Evolutionary conservation across 2,113 vertebrate genomes (phyloP).

Genomic region (Vidua macroura): DNA sequence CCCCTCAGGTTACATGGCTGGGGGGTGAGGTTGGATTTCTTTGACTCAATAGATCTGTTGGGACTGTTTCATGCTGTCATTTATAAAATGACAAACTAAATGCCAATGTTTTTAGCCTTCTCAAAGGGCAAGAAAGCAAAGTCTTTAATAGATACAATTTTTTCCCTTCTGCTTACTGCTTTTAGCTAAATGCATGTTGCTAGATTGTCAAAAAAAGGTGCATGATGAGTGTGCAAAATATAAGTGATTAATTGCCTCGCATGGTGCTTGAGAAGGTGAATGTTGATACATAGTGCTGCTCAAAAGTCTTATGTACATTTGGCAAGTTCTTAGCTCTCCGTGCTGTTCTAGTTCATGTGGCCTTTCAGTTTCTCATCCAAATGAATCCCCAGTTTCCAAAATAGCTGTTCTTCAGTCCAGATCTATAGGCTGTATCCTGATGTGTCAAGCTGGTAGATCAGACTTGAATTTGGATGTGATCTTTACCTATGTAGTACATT

Average conservation of each 20-base stretch:
- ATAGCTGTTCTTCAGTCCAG: neutral
- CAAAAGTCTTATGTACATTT: neutral
- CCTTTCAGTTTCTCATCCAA: neutral
- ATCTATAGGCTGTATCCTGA: neutral
- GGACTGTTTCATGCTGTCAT: neutral
- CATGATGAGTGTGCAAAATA: neutral
- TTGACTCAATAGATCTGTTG: neutral
- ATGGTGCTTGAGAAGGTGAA: neutral
- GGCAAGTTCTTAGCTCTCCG: neutral
- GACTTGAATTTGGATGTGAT: neutral
- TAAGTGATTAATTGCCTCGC: neutral
- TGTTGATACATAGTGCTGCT: neutral
- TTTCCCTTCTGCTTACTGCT: neutral
- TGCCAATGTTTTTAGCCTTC: neutral
- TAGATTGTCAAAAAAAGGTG: neutral
- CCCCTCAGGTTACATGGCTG: neutral
- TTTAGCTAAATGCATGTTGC: neutral
- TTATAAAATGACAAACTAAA: neutral
- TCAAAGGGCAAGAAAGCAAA: neutral
- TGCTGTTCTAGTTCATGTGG: neutral
- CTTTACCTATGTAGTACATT: neutral
- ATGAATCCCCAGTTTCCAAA: neutral
- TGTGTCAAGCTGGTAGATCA: neutral
- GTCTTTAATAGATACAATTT: neutral
- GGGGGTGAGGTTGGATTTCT: neutral